A percentile compares a stretch with the other conserved stretches of the same genome.
phyloP scores from a whole-genome alignment of 2,113 vertebrate species.

The Syngnathoides biaculeatus region DNA sequence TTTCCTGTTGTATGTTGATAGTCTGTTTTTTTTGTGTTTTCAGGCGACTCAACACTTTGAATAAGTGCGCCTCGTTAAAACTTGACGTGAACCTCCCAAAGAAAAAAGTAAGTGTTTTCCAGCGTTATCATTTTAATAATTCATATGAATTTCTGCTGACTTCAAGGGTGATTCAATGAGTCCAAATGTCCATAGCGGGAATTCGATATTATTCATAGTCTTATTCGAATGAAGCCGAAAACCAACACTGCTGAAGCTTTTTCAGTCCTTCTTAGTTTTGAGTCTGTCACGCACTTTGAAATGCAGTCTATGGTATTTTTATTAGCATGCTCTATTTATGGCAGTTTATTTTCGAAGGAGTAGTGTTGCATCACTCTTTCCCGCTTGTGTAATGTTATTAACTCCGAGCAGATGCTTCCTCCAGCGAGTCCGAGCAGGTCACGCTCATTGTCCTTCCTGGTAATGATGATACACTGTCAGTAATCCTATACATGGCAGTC shows the following conservation, averaged over 20 bases:
- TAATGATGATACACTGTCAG: not conserved
- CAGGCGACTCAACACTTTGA: slow-evolving; percentile 95
- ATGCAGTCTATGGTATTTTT: slow-evolving; percentile 21
- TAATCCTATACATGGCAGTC: not conserved
- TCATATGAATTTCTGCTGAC: not conserved
- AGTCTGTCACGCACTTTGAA: slow-evolving; percentile 29
- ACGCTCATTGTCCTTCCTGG: slow-evolving; percentile 8
- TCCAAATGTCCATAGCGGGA: not conserved
- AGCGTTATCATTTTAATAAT: not conserved
- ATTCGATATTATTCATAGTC: not conserved
- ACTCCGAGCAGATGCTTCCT: slow-evolving; percentile 31
- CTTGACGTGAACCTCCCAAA: slow-evolving; percentile 93
- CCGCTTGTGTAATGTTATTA: slow-evolving; percentile 37
- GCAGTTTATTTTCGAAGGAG: slow-evolving; percentile 28
- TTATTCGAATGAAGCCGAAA: not conserved
- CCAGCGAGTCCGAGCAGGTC: slow-evolving; percentile 24
- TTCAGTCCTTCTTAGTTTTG: slow-evolving; percentile 31
- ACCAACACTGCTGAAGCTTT: not conserved
- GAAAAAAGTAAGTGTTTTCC: slow-evolving; percentile 84
- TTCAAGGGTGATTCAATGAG: not conserved
- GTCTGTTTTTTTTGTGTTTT: slow-evolving; percentile 44
- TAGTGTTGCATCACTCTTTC: slow-evolving; percentile 38
- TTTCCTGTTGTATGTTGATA: slow-evolving; percentile 15
- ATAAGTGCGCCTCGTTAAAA: slow-evolving; percentile 99
- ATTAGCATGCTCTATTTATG: slow-evolving; percentile 28